Evolutionary conservation across 2,113 vertebrate genomes (phyloP), one percentile per base, ranked within the genome.

Genomic region (Pimephales promelas): DNA sequence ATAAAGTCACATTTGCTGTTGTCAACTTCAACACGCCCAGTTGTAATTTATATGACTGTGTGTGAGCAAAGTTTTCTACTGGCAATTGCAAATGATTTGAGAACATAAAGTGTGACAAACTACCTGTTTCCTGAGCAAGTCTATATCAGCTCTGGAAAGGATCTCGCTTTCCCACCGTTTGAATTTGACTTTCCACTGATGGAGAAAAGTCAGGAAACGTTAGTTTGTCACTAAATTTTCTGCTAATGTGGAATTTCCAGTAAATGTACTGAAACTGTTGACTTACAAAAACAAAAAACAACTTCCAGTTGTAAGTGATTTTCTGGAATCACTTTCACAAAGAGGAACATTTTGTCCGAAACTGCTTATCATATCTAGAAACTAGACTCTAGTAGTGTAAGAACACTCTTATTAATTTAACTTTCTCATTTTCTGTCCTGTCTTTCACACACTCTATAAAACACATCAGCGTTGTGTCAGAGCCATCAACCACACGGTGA

Each of bases 71-170:
- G 22, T 45, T 71, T 71, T 45, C 40, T 45, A 45, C 20, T 24
- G 70, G 11, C 13, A 71, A 71, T 71, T 71, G 40, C 68, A 72
- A 16, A 47, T 47, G 70, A 72, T 72, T 72, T 3, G 40, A 72
- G 26, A 45, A 45, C 70, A 26, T 14, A 45, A 3, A 72, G n/a
- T 47, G 68, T 72, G 70, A 72, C 40, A 47, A 72, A 72, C 40
- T 72, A 72, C n/a, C 70, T 26, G 70, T 72, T 47, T 72, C 70
- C 70, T 71, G 70, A 45, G 5, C n/a, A 72, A 24, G 40, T 26
- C 7, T 72, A 5, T 71, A 14, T 71, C 68, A 45, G 36, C 66
- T 43, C 68, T 71, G 70, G 70, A 72, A 47, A 72, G 40, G 5
- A 8, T 72, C 40, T 26, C 40, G 16, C n/a, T 43, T 47, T 45